Evolutionary conservation across 2,113 vertebrate genomes (phyloP).

Genomic region (Nothocercus julius): DNA sequence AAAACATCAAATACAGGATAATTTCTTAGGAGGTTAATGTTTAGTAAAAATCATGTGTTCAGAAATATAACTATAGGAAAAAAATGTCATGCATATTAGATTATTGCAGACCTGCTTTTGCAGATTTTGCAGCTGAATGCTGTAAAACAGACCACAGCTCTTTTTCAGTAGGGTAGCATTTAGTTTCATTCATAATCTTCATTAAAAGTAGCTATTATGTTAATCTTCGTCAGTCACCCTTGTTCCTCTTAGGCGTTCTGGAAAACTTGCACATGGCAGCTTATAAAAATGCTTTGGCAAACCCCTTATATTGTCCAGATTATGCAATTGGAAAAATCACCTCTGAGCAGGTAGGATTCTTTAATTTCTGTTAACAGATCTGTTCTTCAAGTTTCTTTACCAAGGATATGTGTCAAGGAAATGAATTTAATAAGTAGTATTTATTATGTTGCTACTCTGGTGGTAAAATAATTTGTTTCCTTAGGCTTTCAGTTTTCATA

Average conservation of each 20-base stretch:
- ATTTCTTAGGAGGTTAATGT: background rate
- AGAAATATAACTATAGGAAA: background rate
- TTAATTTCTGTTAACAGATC: background rate
- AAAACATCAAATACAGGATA: background rate
- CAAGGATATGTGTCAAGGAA: background rate
- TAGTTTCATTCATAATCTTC: background rate
- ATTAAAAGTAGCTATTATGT: background rate
- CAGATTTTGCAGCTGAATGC: background rate
- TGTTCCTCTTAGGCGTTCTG: slow-evolving; percentile 80
- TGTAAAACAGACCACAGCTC: background rate
- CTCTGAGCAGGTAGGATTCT: slow-evolving; percentile 85
- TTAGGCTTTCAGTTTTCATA: background rate
- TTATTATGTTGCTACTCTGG: background rate
- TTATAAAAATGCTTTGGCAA: slow-evolving; percentile 89
- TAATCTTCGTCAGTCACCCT: background rate
- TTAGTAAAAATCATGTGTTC: background rate
- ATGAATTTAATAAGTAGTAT: background rate
- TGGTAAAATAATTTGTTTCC: background rate
- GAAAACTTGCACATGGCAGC: slow-evolving; percentile 90
- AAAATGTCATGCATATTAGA: background rate
- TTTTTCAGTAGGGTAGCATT: background rate
- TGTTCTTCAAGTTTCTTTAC: background rate
- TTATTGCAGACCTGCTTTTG: background rate
- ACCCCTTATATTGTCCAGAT: slow-evolving; percentile 93
- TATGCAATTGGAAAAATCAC: slow-evolving; percentile 88